These are phyloP conservation scores for Ariolimax columbianus DNA, from an alignment of 2,888 invertebrate species.

Conservation along the genomic window DNA sequence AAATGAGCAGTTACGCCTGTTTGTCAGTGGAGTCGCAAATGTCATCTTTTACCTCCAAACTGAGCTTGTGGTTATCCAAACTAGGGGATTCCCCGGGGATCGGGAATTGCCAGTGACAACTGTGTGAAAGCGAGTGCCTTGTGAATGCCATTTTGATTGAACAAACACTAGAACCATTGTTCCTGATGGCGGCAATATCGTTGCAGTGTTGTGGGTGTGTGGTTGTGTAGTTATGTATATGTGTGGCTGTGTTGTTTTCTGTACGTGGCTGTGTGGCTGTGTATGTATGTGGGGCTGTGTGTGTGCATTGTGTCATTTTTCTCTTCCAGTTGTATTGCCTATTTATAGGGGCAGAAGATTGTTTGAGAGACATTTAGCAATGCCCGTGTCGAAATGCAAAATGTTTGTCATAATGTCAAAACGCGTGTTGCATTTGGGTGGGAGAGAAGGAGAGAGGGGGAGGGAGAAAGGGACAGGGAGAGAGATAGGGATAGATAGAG, in stretches of 20 bases:
- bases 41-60: neutral
- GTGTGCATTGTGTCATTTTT: neutral
- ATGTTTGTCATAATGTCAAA: too few species aligned
- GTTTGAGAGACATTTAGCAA: too few species aligned
- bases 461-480: neutral
- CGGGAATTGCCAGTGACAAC: neutral
- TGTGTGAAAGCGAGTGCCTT: neutral
- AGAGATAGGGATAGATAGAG: too few species aligned
- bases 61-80: neutral
- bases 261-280: too few species aligned
- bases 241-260: neutral
- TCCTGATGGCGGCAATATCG: neutral
- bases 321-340: too few species aligned
- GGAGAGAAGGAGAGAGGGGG: neutral
- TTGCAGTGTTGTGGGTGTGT: neutral
- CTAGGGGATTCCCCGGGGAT: neutral
- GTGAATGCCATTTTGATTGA: conserved; percentile 7
- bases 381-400: too few species aligned
- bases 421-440: too few species aligned
- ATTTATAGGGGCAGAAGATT: too few species aligned
- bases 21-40: neutral
- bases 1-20: neutral
- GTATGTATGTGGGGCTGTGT: neutral
- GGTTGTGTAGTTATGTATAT: neutral
- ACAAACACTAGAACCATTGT: neutral